These are phyloP conservation scores for Heliopora coerulea DNA, from an alignment of 92 coral and sea anemone genomes.

Conservation along the genomic window DNA sequence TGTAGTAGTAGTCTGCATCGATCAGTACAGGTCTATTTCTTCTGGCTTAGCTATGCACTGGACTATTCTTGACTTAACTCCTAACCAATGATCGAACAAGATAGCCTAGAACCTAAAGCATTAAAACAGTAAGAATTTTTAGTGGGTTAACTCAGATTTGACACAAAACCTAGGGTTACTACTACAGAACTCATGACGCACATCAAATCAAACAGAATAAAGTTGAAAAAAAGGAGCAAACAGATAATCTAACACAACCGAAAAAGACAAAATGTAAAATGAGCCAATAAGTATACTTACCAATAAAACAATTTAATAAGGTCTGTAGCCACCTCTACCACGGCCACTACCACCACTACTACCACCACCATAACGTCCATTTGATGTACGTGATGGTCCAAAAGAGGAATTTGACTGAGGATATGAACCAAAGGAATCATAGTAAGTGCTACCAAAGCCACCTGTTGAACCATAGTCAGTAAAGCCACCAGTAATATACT, in stretches of 20 bases:
- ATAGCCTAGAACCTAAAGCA: slow-evolving; percentile 23
- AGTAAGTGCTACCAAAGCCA: slow-evolving; percentile 50
- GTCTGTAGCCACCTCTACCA: slow-evolving; percentile 54
- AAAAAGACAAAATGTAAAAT: too few relatives aligned
- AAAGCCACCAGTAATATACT: slow-evolving; percentile 26
- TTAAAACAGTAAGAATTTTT: slow-evolving; percentile 5
- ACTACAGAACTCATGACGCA: background rate
- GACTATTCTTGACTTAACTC: slow-evolving; percentile 8
- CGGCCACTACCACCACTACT: slow-evolving; percentile 65
- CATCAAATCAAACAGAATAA: background rate
- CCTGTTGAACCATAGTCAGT: slow-evolving; percentile 23
- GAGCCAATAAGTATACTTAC: background rate
- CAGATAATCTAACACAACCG: too few relatives aligned
- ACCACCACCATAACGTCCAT: slow-evolving; percentile 49
- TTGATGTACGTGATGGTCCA: slow-evolving; percentile 60
- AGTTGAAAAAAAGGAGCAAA: too few relatives aligned
- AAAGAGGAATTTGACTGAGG: slow-evolving; percentile 65
- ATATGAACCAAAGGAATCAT: slow-evolving; percentile 58
- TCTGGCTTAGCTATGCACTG: slow-evolving; percentile 27
- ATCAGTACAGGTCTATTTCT: background rate
- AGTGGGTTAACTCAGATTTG: background rate
- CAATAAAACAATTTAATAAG: slow-evolving; percentile 45
- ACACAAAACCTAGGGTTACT: background rate
- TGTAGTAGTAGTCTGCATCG: slow-evolving; percentile 14
- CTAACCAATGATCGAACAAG: slow-evolving; percentile 33